Base-by-base conservation (phyloP, 1,140 invertebrate species). In the Tetramorium parvispinum region DNA sequence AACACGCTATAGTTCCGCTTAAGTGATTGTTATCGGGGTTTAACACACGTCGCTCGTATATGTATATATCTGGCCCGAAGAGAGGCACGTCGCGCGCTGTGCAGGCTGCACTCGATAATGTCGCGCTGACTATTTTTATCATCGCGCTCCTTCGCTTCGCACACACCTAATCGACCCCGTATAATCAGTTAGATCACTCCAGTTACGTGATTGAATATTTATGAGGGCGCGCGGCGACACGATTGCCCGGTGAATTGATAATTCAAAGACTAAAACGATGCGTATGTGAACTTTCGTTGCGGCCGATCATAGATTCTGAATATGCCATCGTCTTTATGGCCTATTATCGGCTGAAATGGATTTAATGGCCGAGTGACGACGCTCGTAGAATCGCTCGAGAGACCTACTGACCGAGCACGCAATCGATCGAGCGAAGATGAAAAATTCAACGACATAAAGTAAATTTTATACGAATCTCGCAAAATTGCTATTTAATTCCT, bases 11-110 rank as follows among this genome's bases (percentile, higher is more conserved):
- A 85, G 57, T 77, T 85, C 82, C 18, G 43, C 82, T 85, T 85
- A 85, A 85, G 57, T 53, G 82, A 85, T 85, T 85, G 82, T 85
- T 85, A 85, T 85, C 82, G 57, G 57, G 32, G 43, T 43, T 82
- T 82, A 82, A 71, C 68, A 57, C 57, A 79, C 55, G 85, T 81
- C 57, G 55, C 11, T 27, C 49, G 59, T 68, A 27, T 63, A 24
- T 76, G n/a, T 76, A 24, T 76, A 85, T 77, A 59, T 75, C 57
- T 61, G 13, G 46, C 24, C 70, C 57, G 55, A 24, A n/a, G 40
- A 32, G 37, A 32, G 73, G 51, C 57, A 46, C 57, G 24, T 43
- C 27, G 27, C 57, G 40, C 57, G 24, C 32, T 27, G 27, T 21
- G 55, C 27, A 24, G 24, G 78, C 51, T 24, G 21, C 37, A 66